Evolutionary conservation across 2,888 invertebrate species (phyloP).

Genomic region (Galeruca laticollis): DNA sequence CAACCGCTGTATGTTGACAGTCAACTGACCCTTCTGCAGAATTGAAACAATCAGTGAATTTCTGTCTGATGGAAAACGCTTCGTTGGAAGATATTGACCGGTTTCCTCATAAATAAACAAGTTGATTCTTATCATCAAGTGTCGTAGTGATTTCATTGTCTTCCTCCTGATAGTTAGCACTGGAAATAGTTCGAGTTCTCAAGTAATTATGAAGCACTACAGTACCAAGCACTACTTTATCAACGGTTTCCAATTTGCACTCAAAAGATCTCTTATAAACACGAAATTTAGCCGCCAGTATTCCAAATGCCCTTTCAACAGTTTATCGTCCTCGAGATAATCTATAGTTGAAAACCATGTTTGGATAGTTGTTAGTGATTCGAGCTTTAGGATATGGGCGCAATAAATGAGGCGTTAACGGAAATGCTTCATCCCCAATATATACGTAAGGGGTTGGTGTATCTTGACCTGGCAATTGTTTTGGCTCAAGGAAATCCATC

Average conservation of each 20-base stretch:
- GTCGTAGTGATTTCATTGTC: slow-evolving; percentile 12
- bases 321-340: too few species aligned
- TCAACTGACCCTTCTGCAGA: neutral
- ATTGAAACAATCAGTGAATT: too few species aligned
- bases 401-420: slow-evolving; percentile 34
- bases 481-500: too few species aligned
- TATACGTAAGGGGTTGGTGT: too few species aligned
- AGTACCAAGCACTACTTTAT: too few species aligned
- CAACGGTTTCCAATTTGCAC: slow-evolving; percentile 35
- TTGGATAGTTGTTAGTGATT: slow-evolving; percentile 23
- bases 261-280: slow-evolving; percentile 37
- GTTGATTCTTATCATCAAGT: slow-evolving; percentile 16
- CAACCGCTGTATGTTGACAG: neutral
- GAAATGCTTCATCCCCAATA: slow-evolving; percentile 65
- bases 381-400: slow-evolving; percentile 32
- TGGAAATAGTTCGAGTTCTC: too few species aligned
- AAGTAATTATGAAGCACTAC: too few species aligned
- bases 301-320: too few species aligned
- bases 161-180: slow-evolving; percentile 20
- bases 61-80: slow-evolving; percentile 28
- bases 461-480: too few species aligned
- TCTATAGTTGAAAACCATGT: slow-evolving; percentile 41
- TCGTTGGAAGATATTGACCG: too few species aligned
- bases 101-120: slow-evolving; percentile 20
- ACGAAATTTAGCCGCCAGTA: slow-evolving; percentile 23